phyloP scores from a whole-genome alignment of 2,888 invertebrate species.

The Andricus curvator region DNA sequence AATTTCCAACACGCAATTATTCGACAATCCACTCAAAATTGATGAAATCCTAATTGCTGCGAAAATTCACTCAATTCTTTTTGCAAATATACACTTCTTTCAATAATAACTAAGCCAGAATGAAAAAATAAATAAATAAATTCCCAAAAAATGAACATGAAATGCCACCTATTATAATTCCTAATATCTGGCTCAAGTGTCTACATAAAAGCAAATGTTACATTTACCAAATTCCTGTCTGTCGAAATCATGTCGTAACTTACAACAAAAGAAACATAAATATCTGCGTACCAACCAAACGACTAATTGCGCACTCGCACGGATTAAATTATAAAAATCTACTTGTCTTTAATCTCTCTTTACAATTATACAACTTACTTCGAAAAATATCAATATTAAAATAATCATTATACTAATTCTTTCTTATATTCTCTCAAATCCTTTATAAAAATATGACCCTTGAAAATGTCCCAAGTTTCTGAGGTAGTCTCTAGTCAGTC shows the following conservation, averaged over 20 bases:
- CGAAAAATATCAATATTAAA: conserved; percentile 17
- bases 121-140: neutral
- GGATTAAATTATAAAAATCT: neutral
- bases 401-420: neutral
- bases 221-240: neutral
- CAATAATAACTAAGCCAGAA: neutral
- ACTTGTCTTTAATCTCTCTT: conserved; percentile 2
- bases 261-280: neutral
- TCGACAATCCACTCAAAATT: neutral
- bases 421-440: neutral
- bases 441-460: conserved; percentile 20
- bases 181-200: neutral
- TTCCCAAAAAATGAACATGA: neutral
- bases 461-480: neutral
- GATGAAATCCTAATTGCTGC: neutral
- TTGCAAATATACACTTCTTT: neutral
- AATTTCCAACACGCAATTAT: neutral
- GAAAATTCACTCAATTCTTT: neutral
- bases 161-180: neutral
- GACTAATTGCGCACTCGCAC: neutral
- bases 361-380: conserved; percentile 2
- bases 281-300: neutral
- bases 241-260: conserved; percentile 7
- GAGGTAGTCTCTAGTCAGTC: neutral
- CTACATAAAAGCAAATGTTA: neutral